Conservation (phyloP, 2,797 vertebrate genomes). For the Macrochelys suwanniensis region DNA sequence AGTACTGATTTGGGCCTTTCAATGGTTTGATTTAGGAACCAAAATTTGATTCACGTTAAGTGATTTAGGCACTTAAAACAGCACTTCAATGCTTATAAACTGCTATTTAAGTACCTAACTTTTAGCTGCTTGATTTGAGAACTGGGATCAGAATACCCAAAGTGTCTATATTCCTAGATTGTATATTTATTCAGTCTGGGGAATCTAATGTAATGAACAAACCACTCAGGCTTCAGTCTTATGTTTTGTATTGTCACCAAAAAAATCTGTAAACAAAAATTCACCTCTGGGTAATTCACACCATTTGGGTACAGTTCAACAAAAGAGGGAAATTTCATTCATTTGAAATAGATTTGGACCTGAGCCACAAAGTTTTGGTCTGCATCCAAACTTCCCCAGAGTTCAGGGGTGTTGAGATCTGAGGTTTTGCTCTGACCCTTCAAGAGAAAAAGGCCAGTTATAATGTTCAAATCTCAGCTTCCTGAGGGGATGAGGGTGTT, state of each 20-base stretch:
- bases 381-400: not conserved
- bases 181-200: not conserved
- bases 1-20: not conserved
- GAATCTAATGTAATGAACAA: not conserved
- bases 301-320: not conserved
- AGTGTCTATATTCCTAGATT: not conserved
- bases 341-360: accelerated
- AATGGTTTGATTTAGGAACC: not conserved
- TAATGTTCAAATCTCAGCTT: accelerated
- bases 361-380: not conserved
- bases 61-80: not conserved
- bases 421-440: accelerated
- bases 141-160: not conserved
- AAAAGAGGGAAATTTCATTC: not conserved
- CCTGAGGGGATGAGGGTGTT: accelerated
- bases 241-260: not conserved
- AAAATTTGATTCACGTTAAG: not conserved
- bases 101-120: not conserved
- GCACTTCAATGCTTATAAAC: not conserved
- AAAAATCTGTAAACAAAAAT: not conserved
- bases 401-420: accelerated
- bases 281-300: not conserved
- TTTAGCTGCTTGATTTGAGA: not conserved
- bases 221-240: not conserved
- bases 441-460: not conserved